Conservation (phyloP, 2,797 vertebrate genomes). For the Pseudochirops corinnae region DNA sequence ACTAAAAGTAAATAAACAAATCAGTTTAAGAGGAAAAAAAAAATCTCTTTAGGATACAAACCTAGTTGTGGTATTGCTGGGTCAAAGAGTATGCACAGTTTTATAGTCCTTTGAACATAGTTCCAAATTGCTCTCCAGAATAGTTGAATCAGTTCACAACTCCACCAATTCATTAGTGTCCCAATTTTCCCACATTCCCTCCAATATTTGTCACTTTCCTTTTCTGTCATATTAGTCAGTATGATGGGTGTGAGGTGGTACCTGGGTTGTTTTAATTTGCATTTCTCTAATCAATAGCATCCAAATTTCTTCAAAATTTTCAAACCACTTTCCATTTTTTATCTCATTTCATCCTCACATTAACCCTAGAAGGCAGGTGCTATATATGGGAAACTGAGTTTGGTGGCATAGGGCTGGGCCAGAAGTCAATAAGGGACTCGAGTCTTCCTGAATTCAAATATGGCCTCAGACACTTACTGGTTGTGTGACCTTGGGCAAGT, state of each 20-base stretch:
- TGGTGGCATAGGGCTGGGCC: neutral
- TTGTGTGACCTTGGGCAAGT: neutral
- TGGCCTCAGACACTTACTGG: neutral
- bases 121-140: neutral
- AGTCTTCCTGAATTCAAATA: neutral
- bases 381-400: neutral
- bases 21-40: too few species aligned
- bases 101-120: neutral
- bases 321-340: neutral
- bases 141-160: neutral
- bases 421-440: neutral
- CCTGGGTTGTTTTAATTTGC: neutral
- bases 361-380: neutral
- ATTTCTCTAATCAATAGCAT: neutral
- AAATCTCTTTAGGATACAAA: neutral
- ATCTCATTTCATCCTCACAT: neutral
- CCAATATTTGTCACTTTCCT: neutral
- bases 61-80: neutral
- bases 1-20: too few species aligned
- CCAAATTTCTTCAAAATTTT: neutral
- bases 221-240: neutral
- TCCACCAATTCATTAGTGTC: neutral
- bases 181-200: neutral
- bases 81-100: neutral
- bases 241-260: neutral